A percentile compares a stretch with the other conserved stretches of the same genome.
Evolutionary conservation across 2,888 invertebrate genomes (phyloP).

Genomic region (Sthenelais limicola): DNA sequence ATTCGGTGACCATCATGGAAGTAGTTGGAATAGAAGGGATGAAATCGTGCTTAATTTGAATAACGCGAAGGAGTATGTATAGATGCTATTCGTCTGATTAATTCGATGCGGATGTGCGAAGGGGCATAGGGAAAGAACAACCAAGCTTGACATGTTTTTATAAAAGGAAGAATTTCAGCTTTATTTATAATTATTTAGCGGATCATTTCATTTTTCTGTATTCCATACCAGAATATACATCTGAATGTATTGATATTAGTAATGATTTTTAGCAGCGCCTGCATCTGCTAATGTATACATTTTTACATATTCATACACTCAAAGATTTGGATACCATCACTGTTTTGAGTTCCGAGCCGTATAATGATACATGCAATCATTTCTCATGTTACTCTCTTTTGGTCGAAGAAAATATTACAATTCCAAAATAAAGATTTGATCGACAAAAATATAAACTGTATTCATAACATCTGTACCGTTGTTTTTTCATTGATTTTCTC

Average conservation of each 20-base stretch:
- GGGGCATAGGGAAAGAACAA: no score
- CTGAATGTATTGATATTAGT: background rate
- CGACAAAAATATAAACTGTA: constrained; percentile 37
- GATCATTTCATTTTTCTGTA: constrained; percentile 4
- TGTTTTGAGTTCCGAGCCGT: constrained; percentile 1
- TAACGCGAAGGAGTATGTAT: no score
- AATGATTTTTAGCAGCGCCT: constrained; percentile 19
- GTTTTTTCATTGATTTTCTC: no score
- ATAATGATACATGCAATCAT: constrained; percentile 1
- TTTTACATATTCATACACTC: background rate
- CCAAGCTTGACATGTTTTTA: no score
- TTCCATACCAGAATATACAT: constrained; percentile 33
- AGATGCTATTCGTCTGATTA: no score
- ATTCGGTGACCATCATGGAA: no score
- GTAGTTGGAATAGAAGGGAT: no score
- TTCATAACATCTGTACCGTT: no score
- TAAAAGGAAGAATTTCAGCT: constrained; percentile 24
- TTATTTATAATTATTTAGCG: constrained; percentile 31
- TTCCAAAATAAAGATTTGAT: constrained; percentile 35
- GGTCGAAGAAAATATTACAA: constrained; percentile 31
- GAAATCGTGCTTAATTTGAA: no score
- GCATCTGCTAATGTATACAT: constrained; percentile 18
- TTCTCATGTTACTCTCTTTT: background rate
- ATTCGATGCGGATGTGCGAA: no score
- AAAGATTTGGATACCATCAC: constrained; percentile 13